Percentiles rank a stretch among this genome's conserved stretches.
These are phyloP conservation scores for Zaprionus africanus DNA, from an alignment of 1,140 invertebrate species.

Conservation along the genomic window DNA sequence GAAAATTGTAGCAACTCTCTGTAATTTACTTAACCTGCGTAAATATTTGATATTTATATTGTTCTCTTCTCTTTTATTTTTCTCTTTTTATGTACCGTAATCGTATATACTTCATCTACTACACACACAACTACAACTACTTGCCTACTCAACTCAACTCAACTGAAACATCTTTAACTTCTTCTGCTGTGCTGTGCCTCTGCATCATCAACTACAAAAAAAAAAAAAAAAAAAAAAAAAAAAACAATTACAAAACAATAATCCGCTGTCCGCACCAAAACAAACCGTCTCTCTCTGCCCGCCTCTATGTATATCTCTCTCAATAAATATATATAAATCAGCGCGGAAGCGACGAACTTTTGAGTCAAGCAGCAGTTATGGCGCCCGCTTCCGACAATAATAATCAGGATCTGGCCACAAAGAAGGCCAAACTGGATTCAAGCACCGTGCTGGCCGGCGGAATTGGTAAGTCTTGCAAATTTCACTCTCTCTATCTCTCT, in stretches of 20 bases:
- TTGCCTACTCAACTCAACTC: constrained; percentile 48
- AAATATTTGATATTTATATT: constrained; percentile 83
- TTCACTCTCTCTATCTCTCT: constrained; percentile 18
- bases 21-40: constrained; percentile 81
- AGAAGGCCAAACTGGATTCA: constrained; percentile 91
- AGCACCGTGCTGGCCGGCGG: constrained; percentile 82
- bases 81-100: constrained; percentile 82
- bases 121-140: constrained; percentile 72
- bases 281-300: not conserved
- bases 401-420: constrained; percentile 94
- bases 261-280: constrained; percentile 27
- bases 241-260: constrained; percentile 3
- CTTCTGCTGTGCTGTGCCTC: constrained; percentile 71
- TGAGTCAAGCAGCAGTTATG: constrained; percentile 96
- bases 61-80: constrained; percentile 82
- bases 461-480: constrained; percentile 80
- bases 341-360: constrained; percentile 97
- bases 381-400: constrained; percentile 97
- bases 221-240: constrained; percentile 11
- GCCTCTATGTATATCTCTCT: constrained; percentile 13
- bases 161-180: constrained; percentile 74
- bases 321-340: constrained; percentile 83
- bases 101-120: constrained; percentile 79
- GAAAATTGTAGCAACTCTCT: constrained; percentile 22
- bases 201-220: constrained; percentile 52